Evolutionary conservation across 2,797 vertebrate species (phyloP).

Genomic region (Spondyliosoma cantharus): DNA sequence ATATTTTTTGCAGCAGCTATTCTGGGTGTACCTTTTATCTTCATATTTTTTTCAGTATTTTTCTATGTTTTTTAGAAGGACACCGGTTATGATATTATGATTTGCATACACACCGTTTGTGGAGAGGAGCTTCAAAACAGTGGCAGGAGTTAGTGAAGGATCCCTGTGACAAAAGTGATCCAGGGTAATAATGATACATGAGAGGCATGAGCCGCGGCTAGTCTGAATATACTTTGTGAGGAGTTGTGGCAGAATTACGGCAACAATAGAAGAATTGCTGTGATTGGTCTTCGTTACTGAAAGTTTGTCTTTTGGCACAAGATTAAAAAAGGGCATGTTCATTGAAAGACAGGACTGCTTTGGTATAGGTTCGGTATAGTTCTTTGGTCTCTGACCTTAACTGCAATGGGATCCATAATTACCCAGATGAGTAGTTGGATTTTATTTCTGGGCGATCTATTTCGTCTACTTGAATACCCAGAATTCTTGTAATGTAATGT

Average conservation of each 20-base stretch:
- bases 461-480: constrained; percentile 41
- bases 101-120: not conserved
- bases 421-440: constrained; percentile 31
- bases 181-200: not conserved
- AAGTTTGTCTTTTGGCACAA: not conserved
- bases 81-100: not conserved
- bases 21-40: not conserved
- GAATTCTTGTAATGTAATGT: constrained; percentile 62
- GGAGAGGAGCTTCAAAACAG: not conserved
- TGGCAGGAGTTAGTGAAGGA: not conserved
- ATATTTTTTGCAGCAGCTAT: not conserved
- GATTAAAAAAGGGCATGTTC: not conserved
- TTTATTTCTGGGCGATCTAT: constrained; percentile 42
- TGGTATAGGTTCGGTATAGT: not conserved
- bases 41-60: not conserved
- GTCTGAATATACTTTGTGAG: not conserved
- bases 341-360: not conserved
- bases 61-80: no score
- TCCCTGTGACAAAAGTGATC: not conserved
- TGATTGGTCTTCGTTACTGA: not conserved
- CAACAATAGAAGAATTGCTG: not conserved
- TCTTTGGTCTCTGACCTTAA: constrained; percentile 7
- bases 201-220: fast-evolving
- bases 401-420: constrained; percentile 29
- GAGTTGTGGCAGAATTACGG: no score